Evolutionary conservation across 2,797 vertebrate species (phyloP), one percentile per base, ranked within the genome.

Genomic region (Crotalus adamanteus): DNA sequence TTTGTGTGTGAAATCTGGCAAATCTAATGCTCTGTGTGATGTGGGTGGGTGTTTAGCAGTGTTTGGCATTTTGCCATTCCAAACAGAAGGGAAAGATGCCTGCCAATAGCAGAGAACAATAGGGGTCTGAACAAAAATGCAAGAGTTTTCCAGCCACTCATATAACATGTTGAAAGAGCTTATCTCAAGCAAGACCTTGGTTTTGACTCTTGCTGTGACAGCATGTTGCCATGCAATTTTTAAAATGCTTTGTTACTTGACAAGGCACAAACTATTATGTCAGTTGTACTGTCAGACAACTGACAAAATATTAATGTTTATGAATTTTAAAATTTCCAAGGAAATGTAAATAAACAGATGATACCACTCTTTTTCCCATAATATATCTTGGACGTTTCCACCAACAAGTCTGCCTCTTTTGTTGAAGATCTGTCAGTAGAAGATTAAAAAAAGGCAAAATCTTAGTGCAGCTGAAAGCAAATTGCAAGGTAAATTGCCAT

Each of bases 21-120:
- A 87, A 92, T 47, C 85, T 92, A 55, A 18, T 53, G 26, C 57
- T 83, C 51, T 42, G 88, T 94, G 37, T 60, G 59, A 56, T 92
- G 28, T 51, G 4, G 89, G 87, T 87, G 59, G 91, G 87, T 87
- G 47, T 31, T 89, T 93, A 94, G 93, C 55, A 95, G 78, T 60
- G 86, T 88, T 94, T 96, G 94, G 93, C 94, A 94, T 94, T 93
- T 73, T 95, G 95, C 94, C 95, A 97, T 96, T 93, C 88, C 94
- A 96, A 96, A 97, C 91, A 95, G 96, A 96, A 96, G 0, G 65
- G 89, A 26, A 42, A 89, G 57, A 73, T 55, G 69, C 90, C 92
- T 97, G 95, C 96, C 97, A 97, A 94, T 93, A 96, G 88, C 93
- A 94, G 94, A 91, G 88, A 96, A 97, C 96, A 95, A 96, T 18